A percentile compares a stretch with the other conserved stretches of the same genome.
Conservation (phyloP, 2,888 invertebrate species). For the Chirona hameri region DNA sequence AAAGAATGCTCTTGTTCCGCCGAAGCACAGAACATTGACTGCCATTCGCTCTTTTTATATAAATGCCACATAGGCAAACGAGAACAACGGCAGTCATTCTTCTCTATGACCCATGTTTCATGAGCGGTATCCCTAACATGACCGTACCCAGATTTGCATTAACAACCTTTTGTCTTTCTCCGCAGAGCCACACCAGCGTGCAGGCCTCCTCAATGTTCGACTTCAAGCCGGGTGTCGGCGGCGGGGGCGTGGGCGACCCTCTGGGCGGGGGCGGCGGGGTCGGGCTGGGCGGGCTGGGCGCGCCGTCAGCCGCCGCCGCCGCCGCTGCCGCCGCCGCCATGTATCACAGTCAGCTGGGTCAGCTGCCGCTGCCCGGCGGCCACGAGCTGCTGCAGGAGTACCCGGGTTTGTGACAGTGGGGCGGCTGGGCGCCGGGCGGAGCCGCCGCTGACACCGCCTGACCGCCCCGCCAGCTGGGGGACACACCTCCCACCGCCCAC, state of each 20-base stretch:
- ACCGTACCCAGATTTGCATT: not conserved
- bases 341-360: conserved; percentile 22
- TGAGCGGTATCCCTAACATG: no score
- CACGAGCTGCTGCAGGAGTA: conserved; percentile 24
- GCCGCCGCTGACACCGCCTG: not conserved
- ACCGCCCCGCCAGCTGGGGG: not conserved
- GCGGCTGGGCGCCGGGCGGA: not conserved
- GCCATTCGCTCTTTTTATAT: no score
- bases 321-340: conserved; percentile 23
- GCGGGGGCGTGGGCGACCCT: not conserved
- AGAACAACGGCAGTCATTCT: no score
- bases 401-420: conserved; percentile 24
- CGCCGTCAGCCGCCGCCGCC: not conserved
- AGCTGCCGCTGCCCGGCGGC: not conserved
- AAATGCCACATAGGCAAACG: no score
- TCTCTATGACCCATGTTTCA: no score
- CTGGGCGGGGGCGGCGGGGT: not conserved
- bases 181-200: not conserved
- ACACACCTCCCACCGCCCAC: not conserved
- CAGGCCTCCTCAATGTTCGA: not conserved
- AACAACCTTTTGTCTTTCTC: not conserved
- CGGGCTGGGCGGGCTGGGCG: not conserved
- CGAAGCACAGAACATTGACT: no score
- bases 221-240: conserved; percentile 1
- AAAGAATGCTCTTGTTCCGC: no score